Base-by-base conservation (phyloP, 2,113 vertebrate species). In the Agapornis roseicollis region DNA sequence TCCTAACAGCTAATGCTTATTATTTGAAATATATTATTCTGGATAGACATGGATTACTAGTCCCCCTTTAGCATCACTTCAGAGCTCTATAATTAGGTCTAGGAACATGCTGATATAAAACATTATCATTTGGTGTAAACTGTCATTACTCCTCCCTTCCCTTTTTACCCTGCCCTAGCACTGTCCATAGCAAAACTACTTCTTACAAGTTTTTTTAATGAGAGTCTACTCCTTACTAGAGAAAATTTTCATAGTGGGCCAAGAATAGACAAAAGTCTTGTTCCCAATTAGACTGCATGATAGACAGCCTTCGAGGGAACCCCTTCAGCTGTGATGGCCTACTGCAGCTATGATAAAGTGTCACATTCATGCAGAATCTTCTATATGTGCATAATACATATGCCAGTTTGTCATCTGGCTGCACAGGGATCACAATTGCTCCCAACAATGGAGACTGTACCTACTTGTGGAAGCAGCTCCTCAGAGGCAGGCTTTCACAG, bases 271-370 rank as follows among this genome's bases (percentile, higher is more conserved):
- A 65, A 23, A 50, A 83, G 3, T 19, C 28, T 65, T 82, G 13
- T 11, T 89, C 35, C 27, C 35, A 4, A 22, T 58, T 49, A 74
- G 24, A 35, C 3, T 3, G 1, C 5, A 5, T 0, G 0, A 15
- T 0, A 79, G 27, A 55, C 2, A 1, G 37, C 14, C 39, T 85
- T 88, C 27, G 25, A 10, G 15, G 29, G 52, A 46, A 46, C 22
- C 11, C 7, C 35, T 78, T 50, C 56, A 58, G 47, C 16, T 76
- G 22, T 29, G 47, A 49, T 46, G 25, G 31, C 22, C 52, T 47
- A 7, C 19, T 47, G 47, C 31, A 78, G 37, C 28, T 49, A 9
- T 2, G 1, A 66, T n/a, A 88, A 28, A 27, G 29, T 3, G 78
- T 24, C 17, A 25, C 2, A 15, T 27, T 47, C 44, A n/a, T 17